A percentile compares a stretch with the other conserved stretches of the same genome.
phyloP scores from a whole-genome alignment of 2,888 invertebrate species.

The Athripsodes cinereus region DNA sequence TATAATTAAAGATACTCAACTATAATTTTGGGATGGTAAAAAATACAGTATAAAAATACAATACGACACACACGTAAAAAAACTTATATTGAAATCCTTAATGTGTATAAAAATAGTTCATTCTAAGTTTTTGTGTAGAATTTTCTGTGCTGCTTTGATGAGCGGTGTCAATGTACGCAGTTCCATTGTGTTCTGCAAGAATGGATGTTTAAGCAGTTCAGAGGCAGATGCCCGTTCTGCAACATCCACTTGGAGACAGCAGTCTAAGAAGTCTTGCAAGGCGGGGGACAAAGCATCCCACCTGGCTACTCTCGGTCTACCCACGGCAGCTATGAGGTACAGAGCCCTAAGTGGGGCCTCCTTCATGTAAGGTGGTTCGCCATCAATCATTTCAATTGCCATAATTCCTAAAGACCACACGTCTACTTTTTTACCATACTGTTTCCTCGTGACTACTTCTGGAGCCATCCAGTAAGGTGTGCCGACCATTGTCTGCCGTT shows the following conservation, averaged over 20 bases:
- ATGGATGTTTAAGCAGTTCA: conserved; percentile 73
- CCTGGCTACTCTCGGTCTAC: conserved; percentile 83
- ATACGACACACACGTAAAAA: no score
- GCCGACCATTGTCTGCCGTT: conserved; percentile 96
- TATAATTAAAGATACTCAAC: no score
- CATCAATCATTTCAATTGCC: conserved; percentile 92
- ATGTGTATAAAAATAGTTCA: conserved; percentile 5
- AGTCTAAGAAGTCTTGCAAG: conserved; percentile 78
- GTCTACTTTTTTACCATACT: conserved; percentile 90
- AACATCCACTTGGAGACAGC: conserved; percentile 81
- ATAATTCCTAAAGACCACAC: conserved; percentile 97
- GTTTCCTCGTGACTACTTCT: conserved; percentile 86
- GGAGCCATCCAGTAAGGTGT: conserved; percentile 99
- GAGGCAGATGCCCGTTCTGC: conserved; percentile 70
- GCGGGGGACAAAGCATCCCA: conserved; percentile 72
- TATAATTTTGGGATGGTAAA: no score
- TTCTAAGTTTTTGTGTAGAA: conserved; percentile 59
- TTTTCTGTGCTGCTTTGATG: conserved; percentile 85
- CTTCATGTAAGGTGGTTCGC: conserved; percentile 93
- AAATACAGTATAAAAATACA: no score
- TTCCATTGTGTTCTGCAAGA: conserved; percentile 73
- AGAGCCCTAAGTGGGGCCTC: conserved; percentile 89
- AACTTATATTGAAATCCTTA: no score
- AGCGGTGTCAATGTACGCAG: conserved; percentile 78
- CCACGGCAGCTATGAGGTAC: conserved; percentile 92